Evolutionary conservation across 2,113 vertebrate species (phyloP), one percentile per base, ranked within the genome.

Genomic region (Maccullochella peelii): DNA sequence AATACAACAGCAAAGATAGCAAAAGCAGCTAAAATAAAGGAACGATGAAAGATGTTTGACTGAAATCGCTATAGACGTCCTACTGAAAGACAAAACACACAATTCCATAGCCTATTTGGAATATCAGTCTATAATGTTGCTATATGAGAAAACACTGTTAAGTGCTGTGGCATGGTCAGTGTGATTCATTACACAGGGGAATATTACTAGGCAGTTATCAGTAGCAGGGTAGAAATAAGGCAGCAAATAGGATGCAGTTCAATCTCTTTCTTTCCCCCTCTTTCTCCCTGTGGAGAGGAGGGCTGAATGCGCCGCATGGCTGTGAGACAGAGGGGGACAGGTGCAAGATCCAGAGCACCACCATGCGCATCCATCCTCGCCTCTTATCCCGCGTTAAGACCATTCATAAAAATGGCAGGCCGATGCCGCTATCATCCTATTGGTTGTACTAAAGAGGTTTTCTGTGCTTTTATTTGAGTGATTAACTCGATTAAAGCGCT

Each of bases 351-450:
- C 77, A 78, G 71, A 85, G 84, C 75, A 71, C 52, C 82, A 44
- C 79, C 79, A 67, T 61, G 58, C 79, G 63, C 82, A 52, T 65
- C 62, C 83, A 54, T 84, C 74, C 69, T 71, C 8, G 6, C 58
- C 61, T 57, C 68, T 11, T 67, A 86, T 90, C 90, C 89, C 83
- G 77, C 42, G 63, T 84, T 65, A 15, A 57, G 73, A 88, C 67
- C 92, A 92, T 92, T 92, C 91, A 92, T 86, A 89, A 93, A 85
- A 50, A 86, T 84, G 75, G 73, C 80, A 84, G 85, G 55, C 86
- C 82, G 14, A 50, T 20, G 12, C 21, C 30, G 67, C 59, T 66
- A 1, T 61, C 63, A 36, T 63, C 52, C 55, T 36, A 69, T 75
- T 77, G 86, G 76, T 62, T 71, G 77, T 2, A 27, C 50, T 33